Evolutionary conservation across 2,113 vertebrate species (phyloP).

Genomic region (Pollimyrus isidori): DNA sequence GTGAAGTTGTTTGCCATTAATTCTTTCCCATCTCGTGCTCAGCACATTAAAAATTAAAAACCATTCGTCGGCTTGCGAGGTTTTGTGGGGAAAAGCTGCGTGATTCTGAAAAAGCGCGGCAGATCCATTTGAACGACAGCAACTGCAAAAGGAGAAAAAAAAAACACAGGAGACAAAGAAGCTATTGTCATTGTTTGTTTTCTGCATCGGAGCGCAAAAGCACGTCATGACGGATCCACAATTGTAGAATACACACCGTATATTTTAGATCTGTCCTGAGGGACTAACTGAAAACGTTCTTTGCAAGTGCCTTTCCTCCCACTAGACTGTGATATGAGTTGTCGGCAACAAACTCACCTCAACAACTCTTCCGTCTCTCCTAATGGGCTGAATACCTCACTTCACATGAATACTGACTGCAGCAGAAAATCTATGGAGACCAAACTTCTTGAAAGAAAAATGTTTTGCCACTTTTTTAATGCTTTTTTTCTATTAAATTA

Average conservation of each 20-base stretch:
- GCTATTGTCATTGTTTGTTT: constrained; percentile 18
- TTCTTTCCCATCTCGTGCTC: background rate
- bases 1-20: constrained; percentile 5
- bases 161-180: constrained; percentile 5
- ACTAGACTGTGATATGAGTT: constrained; percentile 17
- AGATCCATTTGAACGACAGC: constrained; percentile 10
- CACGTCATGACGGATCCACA: background rate
- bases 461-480: background rate
- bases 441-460: background rate
- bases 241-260: constrained; percentile 10
- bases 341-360: constrained; percentile 11
- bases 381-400: background rate
- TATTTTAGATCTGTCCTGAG: constrained; percentile 21
- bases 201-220: background rate
- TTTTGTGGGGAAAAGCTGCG: background rate
- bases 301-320: background rate
- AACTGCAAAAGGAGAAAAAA: background rate
- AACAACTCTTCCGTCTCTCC: background rate
- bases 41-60: constrained; percentile 21
- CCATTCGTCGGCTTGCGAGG: background rate
- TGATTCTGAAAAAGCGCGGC: background rate
- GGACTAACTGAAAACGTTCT: constrained; percentile 5
- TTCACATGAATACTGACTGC: background rate
- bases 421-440: constrained; percentile 6
- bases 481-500: background rate